A percentile compares a stretch with the other conserved stretches of the same genome.
These are phyloP conservation scores for Cerastoderma edule DNA, from an alignment of 2,888 invertebrate species.

Conservation along the genomic window DNA sequence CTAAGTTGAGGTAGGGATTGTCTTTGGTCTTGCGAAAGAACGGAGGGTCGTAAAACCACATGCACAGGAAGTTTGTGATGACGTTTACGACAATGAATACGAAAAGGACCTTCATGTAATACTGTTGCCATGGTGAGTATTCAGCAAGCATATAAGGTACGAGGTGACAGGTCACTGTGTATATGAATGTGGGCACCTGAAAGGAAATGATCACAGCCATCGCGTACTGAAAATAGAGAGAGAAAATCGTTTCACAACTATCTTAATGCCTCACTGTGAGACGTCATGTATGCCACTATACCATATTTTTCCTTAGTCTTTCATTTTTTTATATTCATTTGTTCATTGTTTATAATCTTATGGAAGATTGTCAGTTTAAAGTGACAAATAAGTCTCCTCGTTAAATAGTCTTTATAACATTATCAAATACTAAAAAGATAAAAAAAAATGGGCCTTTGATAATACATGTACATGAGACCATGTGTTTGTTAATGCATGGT, in stretches of 20 bases:
- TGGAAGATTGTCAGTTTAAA: too few relatives aligned
- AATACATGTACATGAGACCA: too few relatives aligned
- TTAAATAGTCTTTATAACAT: too few relatives aligned
- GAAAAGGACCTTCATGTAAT: slow-evolving; percentile 25
- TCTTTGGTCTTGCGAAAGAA: slow-evolving; percentile 18
- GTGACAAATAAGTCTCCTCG: too few relatives aligned
- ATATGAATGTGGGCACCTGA: slow-evolving; percentile 16
- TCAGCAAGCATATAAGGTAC: slow-evolving; percentile 18
- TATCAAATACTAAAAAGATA: background rate
- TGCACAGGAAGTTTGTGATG: slow-evolving; percentile 11
- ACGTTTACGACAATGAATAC: slow-evolving; percentile 24
- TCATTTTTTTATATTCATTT: too few relatives aligned
- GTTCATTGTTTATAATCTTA: too few relatives aligned
- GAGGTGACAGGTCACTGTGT: slow-evolving; percentile 5
- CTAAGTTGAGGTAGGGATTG: slow-evolving; percentile 14
- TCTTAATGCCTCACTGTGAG: too few relatives aligned
- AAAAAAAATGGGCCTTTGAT: background rate
- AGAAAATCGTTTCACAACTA: too few relatives aligned
- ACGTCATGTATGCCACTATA: too few relatives aligned
- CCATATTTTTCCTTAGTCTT: too few relatives aligned
- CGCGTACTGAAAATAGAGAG: background rate
- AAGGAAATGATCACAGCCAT: slow-evolving; percentile 3
- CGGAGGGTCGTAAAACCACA: background rate
- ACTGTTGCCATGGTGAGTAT: slow-evolving; percentile 11
- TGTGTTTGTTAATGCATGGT: too few relatives aligned